Conservation (phyloP, 2,888 invertebrate species). For the Megastigmus dorsalis region DNA sequence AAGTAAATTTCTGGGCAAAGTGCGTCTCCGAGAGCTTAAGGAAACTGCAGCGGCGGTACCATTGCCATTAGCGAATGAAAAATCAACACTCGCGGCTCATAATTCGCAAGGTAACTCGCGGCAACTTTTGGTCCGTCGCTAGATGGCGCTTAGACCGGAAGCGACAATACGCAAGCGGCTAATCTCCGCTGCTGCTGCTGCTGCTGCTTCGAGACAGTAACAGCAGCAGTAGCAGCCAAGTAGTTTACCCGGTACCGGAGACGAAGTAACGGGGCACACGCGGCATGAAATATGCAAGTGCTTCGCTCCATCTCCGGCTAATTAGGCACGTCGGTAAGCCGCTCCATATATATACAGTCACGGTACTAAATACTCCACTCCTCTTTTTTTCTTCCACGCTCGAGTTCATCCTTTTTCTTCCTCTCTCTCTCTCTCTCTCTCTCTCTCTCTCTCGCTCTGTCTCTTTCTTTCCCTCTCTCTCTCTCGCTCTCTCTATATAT, state of each 20-base stretch:
- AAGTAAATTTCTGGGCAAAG: too few species aligned
- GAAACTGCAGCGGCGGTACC: too few species aligned
- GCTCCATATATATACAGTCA: background rate
- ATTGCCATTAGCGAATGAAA: too few species aligned
- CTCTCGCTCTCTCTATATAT: background rate
- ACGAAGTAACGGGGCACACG: background rate
- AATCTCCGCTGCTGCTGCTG: too few species aligned
- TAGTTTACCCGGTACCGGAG: too few species aligned
- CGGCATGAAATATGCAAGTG: slow-evolving; percentile 39
- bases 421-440: too few species aligned
- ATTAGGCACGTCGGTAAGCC: slow-evolving; percentile 26
- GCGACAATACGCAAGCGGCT: slow-evolving; percentile 8
- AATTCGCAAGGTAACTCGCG: too few species aligned
- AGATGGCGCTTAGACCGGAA: slow-evolving; percentile 4
- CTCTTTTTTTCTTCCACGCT: background rate
- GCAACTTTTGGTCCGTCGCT: too few species aligned
- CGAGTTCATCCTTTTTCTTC: background rate
- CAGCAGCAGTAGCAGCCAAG: background rate
- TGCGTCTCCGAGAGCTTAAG: too few species aligned
- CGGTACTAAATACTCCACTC: background rate
- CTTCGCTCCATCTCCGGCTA: background rate
- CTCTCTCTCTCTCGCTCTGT: background rate
- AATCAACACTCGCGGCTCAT: too few species aligned
- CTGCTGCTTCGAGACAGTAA: background rate
- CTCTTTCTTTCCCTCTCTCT: background rate